A percentile compares a stretch with the other conserved stretches of the same genome.
Conservation (phyloP, 2,113 vertebrate species). For the Lophura nycthemera region DNA sequence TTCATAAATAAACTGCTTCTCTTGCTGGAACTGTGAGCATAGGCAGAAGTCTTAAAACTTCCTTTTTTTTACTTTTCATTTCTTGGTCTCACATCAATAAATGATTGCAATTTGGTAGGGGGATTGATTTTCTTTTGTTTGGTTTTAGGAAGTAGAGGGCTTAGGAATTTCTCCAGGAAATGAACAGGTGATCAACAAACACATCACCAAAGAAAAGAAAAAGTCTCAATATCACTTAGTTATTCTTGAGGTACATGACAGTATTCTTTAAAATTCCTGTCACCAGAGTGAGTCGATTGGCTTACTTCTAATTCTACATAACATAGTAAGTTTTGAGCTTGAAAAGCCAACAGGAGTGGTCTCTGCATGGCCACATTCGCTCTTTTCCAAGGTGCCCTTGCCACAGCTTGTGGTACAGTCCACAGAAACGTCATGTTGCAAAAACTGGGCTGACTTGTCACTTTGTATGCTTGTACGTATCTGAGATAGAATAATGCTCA, state of each 20-base stretch:
- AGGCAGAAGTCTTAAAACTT: neutral
- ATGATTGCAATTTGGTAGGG: neutral
- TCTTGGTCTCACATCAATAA: neutral
- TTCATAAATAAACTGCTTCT: neutral
- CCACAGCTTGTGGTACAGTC: neutral
- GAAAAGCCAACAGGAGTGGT: neutral
- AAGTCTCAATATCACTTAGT: neutral
- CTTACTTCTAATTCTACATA: constrained; percentile 19
- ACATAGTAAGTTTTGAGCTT: neutral
- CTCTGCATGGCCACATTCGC: neutral
- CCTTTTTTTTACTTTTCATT: neutral
- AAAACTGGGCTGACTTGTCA: neutral
- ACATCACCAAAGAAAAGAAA: neutral
- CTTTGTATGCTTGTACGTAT: rapidly evolving
- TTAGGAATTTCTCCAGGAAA: neutral
- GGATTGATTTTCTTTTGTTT: neutral
- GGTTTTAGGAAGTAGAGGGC: neutral
- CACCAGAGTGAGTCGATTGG: neutral
- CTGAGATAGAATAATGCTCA: neutral
- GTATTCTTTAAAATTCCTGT: neutral
- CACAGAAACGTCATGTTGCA: neutral
- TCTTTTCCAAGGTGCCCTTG: neutral
- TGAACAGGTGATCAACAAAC: neutral
- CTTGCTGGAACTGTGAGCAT: neutral
- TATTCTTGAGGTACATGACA: neutral